phyloP scores from a whole-genome alignment of 2,888 invertebrate species.

The Plebejus anna region DNA sequence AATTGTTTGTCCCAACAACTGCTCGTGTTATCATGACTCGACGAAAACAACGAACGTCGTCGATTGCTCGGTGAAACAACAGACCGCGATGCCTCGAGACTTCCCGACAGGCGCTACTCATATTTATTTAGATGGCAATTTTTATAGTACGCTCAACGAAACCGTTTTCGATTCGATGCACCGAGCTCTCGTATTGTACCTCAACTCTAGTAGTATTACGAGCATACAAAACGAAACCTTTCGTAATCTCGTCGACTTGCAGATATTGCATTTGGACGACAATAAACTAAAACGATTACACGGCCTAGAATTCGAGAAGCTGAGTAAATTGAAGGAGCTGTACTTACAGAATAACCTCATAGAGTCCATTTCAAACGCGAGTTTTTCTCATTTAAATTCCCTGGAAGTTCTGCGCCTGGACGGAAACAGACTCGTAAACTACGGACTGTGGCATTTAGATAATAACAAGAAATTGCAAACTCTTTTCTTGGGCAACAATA shows the following conservation, averaged over 20 bases:
- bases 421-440: slow-evolving; percentile 89
- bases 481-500: slow-evolving; percentile 88
- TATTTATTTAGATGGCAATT: slow-evolving; percentile 94
- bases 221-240: slow-evolving; percentile 92
- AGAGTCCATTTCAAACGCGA: slow-evolving; percentile 88
- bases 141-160: slow-evolving; percentile 85
- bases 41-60: slow-evolving; percentile 95
- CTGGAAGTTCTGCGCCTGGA: slow-evolving; percentile 90
- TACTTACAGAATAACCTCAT: slow-evolving; percentile 93
- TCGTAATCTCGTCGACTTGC: slow-evolving; percentile 86
- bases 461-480: slow-evolving; percentile 86
- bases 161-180: slow-evolving; percentile 66
- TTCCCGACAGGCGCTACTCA: slow-evolving; percentile 96
- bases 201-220: slow-evolving; percentile 90
- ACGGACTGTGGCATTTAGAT: slow-evolving; percentile 89
- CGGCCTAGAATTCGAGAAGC: slow-evolving; percentile 91
- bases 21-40: slow-evolving; percentile 96
- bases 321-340: slow-evolving; percentile 89
- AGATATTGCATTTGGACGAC: slow-evolving; percentile 90
- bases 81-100: slow-evolving; percentile 86
- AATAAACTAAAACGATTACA: slow-evolving; percentile 88
- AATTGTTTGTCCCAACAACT: slow-evolving; percentile 94
- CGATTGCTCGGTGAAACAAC: slow-evolving; percentile 90
- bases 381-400: slow-evolving; percentile 87
- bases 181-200: slow-evolving; percentile 84